Conservation (phyloP, 2,888 invertebrate genomes). For the Amphimallon solstitiale region DNA sequence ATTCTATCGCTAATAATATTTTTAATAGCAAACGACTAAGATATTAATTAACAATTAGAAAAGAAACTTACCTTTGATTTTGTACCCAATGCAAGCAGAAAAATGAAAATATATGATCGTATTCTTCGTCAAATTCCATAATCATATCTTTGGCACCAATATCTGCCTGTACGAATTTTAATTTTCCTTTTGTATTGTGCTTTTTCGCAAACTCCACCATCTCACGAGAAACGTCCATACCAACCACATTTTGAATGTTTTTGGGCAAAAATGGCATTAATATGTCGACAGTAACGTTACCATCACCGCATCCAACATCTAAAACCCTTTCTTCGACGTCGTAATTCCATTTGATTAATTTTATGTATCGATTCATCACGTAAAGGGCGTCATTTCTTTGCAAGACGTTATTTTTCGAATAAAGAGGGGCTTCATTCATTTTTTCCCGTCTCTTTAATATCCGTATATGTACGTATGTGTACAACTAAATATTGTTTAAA, state of each 20-base stretch:
- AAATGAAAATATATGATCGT: constrained; percentile 79
- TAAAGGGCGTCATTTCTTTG: constrained; percentile 75
- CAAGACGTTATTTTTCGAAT: constrained; percentile 73
- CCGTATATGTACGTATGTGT: too few relatives aligned
- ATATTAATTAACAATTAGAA: background rate
- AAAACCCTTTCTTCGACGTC: constrained; percentile 66
- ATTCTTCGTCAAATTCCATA: constrained; percentile 64
- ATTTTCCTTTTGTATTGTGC: constrained; percentile 60
- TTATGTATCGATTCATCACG: constrained; percentile 72
- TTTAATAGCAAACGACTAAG: background rate
- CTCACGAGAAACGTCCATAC: constrained; percentile 75
- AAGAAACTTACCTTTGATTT: constrained; percentile 70
- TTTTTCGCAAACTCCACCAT: constrained; percentile 72
- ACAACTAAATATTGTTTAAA: constrained; percentile 7
- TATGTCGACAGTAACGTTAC: constrained; percentile 73
- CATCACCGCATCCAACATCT: constrained; percentile 82
- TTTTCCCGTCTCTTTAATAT: constrained; percentile 28
- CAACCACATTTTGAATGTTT: constrained; percentile 67
- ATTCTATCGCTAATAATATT: too few relatives aligned
- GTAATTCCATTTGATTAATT: constrained; percentile 64
- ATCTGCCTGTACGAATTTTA: constrained; percentile 67
- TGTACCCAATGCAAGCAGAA: constrained; percentile 84
- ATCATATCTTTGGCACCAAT: constrained; percentile 67
- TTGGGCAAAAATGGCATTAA: constrained; percentile 71
- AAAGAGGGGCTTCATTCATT: constrained; percentile 75